Evolutionary conservation across 1,140 invertebrate genomes (phyloP), one percentile per base, ranked within the genome.

Genomic region (Zaprionus africanus): DNA sequence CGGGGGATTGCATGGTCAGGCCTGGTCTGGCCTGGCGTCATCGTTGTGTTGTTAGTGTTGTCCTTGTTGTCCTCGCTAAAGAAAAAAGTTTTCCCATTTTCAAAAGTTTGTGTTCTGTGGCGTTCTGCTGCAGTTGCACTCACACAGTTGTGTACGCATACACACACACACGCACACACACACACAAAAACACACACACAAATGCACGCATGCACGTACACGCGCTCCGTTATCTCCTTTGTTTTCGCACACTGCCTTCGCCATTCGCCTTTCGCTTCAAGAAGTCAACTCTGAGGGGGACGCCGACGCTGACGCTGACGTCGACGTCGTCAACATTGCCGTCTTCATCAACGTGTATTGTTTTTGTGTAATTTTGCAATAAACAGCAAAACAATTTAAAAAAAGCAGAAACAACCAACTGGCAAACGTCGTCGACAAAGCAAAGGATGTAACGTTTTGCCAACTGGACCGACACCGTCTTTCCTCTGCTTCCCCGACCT

Each of bases 351-450:
- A 74, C 78, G 58, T 79, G 85, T 76, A 90, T 90, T 90, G 85
- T 90, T 90, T 90, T 90, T 90, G 85, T 90, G 85, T 90, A 90
- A 90, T 90, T 90, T 90, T 90, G 85, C 85, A 90, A 90, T 90
- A 90, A 90, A 90, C 85, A 90, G 85, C 85, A 90, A 90, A 90
- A 90, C 85, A 90, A 85, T 90, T 90, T 79, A 70, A 81, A 81
- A 78, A 78, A 82, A 13, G 46, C 46, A 51, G 46, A 51, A 51
- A 51, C 46, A 51, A 81, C 69, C 57, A 76, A 63, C 77, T 57
- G 43, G 51, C 70, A 70, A 68, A 68, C 59, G 60, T 54, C 31
- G 76, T 54, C 31, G 76, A 88, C 83, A 88, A 90, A 90, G 85
- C 78, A 85, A 76, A 88, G 85, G 85, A 88, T 81, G 85, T 88